Evolutionary conservation across 2,113 vertebrate genomes (phyloP).

Genomic region (Hystrix cristata): DNA sequence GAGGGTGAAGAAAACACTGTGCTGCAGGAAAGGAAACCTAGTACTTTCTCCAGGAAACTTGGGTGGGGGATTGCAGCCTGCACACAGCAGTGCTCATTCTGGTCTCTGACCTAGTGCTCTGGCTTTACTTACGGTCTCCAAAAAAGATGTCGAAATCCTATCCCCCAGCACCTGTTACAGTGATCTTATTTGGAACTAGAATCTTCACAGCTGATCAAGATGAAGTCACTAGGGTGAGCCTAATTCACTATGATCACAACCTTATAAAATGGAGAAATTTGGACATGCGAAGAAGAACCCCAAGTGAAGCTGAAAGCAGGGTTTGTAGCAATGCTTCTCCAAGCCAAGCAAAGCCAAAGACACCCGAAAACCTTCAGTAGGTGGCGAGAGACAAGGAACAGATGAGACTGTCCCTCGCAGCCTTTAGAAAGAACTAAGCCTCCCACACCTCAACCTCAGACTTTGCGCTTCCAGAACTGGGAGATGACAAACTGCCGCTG

Average conservation of each 20-base stretch:
- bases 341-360: background rate
- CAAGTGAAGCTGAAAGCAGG: background rate
- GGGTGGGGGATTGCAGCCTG: background rate
- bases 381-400: background rate
- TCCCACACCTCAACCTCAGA: background rate
- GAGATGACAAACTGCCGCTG: background rate
- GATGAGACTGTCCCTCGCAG: background rate
- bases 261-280: background rate
- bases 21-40: background rate
- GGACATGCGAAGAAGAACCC: background rate
- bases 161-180: background rate
- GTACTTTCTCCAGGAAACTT: background rate
- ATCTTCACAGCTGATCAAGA: background rate
- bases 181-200: background rate
- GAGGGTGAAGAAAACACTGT: background rate
- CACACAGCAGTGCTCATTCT: background rate
- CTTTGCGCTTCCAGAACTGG: background rate
- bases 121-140: background rate
- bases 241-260: background rate
- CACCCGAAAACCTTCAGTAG: background rate
- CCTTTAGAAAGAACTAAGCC: background rate
- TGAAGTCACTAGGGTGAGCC: background rate
- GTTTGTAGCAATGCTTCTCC: background rate
- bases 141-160: background rate
- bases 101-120: background rate